Evolutionary conservation across 2,113 vertebrate species (phyloP).

Genomic region (Podarcis muralis): DNA sequence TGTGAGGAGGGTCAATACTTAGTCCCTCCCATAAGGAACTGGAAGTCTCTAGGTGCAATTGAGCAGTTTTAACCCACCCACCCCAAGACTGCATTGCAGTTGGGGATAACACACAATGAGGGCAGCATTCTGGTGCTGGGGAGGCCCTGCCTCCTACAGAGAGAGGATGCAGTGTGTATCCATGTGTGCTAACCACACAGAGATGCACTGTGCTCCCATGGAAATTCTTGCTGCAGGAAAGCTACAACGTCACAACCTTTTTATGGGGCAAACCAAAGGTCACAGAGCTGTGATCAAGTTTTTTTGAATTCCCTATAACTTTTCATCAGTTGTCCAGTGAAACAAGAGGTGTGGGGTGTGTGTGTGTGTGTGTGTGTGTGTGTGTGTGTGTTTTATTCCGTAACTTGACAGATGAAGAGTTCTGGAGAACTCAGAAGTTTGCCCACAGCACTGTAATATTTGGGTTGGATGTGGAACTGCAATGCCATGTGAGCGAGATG

Average conservation of each 20-base stretch:
- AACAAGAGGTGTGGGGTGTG: not conserved
- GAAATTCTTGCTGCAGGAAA: not conserved
- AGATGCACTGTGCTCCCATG: not conserved
- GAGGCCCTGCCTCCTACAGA: not conserved
- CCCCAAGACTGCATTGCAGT: not conserved
- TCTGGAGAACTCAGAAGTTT: too few species aligned
- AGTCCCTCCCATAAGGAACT: not conserved
- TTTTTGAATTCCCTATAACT: too few species aligned
- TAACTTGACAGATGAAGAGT: not conserved
- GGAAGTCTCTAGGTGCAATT: not conserved
- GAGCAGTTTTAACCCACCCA: not conserved
- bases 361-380: too few species aligned
- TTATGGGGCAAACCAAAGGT: not conserved
- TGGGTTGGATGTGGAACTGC: too few species aligned
- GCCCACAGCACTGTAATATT: too few species aligned
- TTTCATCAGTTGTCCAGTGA: not conserved
- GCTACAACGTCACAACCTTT: not conserved
- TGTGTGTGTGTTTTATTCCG: too few species aligned
- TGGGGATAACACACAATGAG: not conserved
- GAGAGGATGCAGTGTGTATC: not conserved
- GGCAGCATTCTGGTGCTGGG: not conserved
- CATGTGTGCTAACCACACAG: not conserved
- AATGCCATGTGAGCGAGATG: too few species aligned
- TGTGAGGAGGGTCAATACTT: not conserved
- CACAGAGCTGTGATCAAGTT: not conserved